Conservation (phyloP, 1,140 invertebrate species). For the Andrena cerasifolii region DNA sequence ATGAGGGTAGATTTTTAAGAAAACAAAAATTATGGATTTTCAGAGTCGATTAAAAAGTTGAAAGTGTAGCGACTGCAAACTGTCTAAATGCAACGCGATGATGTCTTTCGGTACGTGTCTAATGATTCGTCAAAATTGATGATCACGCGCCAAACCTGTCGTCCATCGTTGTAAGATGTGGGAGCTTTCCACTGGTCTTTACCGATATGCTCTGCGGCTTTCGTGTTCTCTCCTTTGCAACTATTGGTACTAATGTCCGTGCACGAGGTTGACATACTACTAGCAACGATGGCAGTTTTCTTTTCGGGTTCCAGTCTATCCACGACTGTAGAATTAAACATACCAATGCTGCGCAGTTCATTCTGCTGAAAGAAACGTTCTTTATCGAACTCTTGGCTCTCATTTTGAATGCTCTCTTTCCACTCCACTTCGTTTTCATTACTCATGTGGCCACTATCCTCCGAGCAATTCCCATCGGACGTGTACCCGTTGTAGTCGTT, state of each 20-base stretch:
- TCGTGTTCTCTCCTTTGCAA: constrained; percentile 51
- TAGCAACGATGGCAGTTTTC: constrained; percentile 32
- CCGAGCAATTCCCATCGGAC: constrained; percentile 84
- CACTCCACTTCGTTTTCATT: constrained; percentile 85
- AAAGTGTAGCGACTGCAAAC: too few species aligned
- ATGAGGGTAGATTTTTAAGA: too few species aligned
- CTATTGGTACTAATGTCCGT: constrained; percentile 67
- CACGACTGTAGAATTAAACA: constrained; percentile 57
- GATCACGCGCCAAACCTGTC: constrained; percentile 52
- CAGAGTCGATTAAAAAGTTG: too few species aligned
- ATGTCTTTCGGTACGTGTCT: too few species aligned
- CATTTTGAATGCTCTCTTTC: constrained; percentile 58
- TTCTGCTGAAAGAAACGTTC: constrained; percentile 81
- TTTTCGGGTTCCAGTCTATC: constrained; percentile 43
- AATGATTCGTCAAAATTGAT: background rate
- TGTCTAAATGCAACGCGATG: too few species aligned
- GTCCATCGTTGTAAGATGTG: constrained; percentile 33
- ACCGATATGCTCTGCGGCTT: background rate
- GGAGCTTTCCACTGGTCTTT: constrained; percentile 31
- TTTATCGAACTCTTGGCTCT: constrained; percentile 72
- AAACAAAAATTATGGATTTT: too few species aligned
- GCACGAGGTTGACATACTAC: constrained; percentile 39
- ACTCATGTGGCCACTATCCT: constrained; percentile 90
- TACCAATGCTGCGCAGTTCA: constrained; percentile 75
- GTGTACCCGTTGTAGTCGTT: constrained; percentile 68